phyloP scores from a whole-genome alignment of 2,888 invertebrate genomes.

The Biston betularia region DNA sequence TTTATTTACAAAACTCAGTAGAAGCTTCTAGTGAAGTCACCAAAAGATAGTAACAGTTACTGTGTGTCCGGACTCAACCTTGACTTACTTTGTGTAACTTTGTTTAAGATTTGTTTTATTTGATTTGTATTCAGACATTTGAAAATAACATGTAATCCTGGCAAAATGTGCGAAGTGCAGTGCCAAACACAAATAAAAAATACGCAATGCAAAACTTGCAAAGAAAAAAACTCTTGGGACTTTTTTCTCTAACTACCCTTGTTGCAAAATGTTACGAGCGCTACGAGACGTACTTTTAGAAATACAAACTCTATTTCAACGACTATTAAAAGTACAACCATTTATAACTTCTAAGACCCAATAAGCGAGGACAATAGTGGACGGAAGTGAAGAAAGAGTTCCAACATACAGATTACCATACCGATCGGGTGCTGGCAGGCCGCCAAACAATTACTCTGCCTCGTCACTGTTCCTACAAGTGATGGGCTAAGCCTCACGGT shows the following conservation, averaged over 20 bases:
- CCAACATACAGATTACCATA: conserved; percentile 68
- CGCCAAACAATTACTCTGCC: conserved; percentile 82
- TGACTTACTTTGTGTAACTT: too few relatives aligned
- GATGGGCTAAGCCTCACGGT: conserved; percentile 65
- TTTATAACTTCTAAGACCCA: conserved; percentile 23
- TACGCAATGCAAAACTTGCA: background rate
- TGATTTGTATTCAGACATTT: too few relatives aligned
- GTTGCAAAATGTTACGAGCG: background rate
- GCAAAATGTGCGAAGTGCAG: background rate
- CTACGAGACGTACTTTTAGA: background rate
- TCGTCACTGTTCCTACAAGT: conserved; percentile 74
- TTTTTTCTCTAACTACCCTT: background rate
- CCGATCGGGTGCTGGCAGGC: conserved; percentile 56
- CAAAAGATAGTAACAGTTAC: too few relatives aligned
- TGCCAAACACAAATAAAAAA: too few relatives aligned
- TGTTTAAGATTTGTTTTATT: too few relatives aligned
- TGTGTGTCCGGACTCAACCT: too few relatives aligned
- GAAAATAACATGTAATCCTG: too few relatives aligned
- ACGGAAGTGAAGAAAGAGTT: conserved; percentile 46
- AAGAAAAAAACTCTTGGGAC: background rate
- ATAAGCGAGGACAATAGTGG: conserved; percentile 38
- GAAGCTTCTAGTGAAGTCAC: too few relatives aligned
- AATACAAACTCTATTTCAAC: background rate
- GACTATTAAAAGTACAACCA: conserved; percentile 22
- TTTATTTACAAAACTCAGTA: too few relatives aligned